These are phyloP conservation scores for Cheirogaleus major DNA, from an alignment of 2,797 vertebrate species.

Conservation along the genomic window DNA sequence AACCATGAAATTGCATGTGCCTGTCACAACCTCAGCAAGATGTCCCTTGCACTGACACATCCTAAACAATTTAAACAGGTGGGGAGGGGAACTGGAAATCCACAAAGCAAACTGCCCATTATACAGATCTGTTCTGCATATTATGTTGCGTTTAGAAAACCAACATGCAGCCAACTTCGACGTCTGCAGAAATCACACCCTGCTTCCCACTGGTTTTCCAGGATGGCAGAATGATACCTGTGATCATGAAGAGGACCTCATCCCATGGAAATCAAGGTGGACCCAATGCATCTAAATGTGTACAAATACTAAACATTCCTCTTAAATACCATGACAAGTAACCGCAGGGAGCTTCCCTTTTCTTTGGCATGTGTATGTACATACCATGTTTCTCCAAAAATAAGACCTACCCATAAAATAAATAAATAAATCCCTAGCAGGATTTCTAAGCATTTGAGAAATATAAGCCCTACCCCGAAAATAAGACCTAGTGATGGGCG, in stretches of 20 bases:
- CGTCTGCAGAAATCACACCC: background rate
- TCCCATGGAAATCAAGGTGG: background rate
- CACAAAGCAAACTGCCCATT: background rate
- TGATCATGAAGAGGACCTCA: background rate
- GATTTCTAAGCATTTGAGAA: too few relatives aligned
- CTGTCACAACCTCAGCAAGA: slow-evolving; percentile 7
- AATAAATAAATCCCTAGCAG: too few relatives aligned
- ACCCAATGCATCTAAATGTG: background rate
- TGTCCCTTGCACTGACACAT: background rate
- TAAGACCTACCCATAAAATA: too few relatives aligned
- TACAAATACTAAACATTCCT: background rate
- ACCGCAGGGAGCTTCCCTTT: background rate
- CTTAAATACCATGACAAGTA: background rate
- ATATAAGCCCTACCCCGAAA: too few relatives aligned
- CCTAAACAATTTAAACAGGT: background rate
- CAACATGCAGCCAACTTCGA: fast-evolving
- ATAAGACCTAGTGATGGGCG: too few relatives aligned
- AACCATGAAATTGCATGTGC: background rate
- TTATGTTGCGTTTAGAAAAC: background rate
- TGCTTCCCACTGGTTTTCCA: background rate
- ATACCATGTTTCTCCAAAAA: too few relatives aligned
- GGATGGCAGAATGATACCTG: background rate
- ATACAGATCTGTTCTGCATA: background rate
- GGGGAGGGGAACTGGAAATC: background rate
- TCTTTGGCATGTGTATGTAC: background rate